Base-by-base conservation (phyloP, 2,888 invertebrate species). In the Cephus nigrinus region DNA sequence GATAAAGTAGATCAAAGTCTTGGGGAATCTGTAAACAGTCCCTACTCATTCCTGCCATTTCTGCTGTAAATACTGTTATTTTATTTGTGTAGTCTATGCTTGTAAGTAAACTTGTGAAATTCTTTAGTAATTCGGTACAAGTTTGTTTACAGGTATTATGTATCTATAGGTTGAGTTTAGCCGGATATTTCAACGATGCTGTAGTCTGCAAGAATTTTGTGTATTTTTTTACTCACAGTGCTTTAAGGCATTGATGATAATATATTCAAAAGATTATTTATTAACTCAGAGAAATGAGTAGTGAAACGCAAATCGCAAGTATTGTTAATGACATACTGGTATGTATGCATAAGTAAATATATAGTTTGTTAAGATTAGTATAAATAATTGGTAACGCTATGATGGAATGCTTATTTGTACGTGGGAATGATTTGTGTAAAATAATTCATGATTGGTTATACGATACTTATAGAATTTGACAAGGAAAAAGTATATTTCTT, bases 321-420 rank as follows among this genome's bases (percentile, higher is more conserved):
- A 93, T 95, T 81, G 93, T 96, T 31, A 94, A 94, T 87, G 95
- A 95, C 84, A 94, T 94, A 87, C 91, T 94, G 92, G 94, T 94
- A 89, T 93, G 93, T 92, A 76, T n/a, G 30, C 23, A 12, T 31
- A 12, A 36, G 15, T 36, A 68, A 71, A 68, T 30, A 31, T 55
- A 68, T 75, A 33, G 30, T 36, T 55, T 0, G 40, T 40, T 40
- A 15, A 40, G 55, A 55, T 55, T 23, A 55, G 9, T 55, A 9
- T 55, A 55, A 55, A 55, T 23, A 55, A 55, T 55, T 55, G 55
- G 9, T 2, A 55, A 9, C 9, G 5, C 55, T 23, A 2, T 55
- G 23, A 55, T 23, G 9, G 23, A 55, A 55, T 55, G 5, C 2
- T 55, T 23, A 55, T 55, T 55, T 23, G 23, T 9, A 23, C 9